Evolutionary conservation across 2,888 invertebrate species (phyloP).

Genomic region (Coelogynopora nodosa): DNA sequence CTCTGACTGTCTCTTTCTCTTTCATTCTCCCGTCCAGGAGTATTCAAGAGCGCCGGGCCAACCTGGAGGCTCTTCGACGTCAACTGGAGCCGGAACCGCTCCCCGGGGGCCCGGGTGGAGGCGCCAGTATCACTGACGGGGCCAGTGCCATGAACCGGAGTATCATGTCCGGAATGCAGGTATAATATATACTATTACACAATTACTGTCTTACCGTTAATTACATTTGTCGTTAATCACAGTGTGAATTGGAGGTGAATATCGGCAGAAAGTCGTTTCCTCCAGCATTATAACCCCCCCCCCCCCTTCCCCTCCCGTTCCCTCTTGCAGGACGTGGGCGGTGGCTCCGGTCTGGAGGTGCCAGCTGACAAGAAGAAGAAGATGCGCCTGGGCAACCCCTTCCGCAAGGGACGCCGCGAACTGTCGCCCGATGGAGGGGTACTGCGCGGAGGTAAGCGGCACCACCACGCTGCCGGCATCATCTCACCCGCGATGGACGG

Average conservation of each 20-base stretch:
- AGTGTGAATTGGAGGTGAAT: too few relatives aligned
- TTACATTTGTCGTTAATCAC: too few relatives aligned
- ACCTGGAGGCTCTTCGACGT: slow-evolving; percentile 6
- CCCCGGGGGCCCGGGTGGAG: not conserved
- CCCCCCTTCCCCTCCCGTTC: too few relatives aligned
- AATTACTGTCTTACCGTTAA: too few relatives aligned
- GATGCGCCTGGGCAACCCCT: not conserved
- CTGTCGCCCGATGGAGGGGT: not conserved
- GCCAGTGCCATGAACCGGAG: not conserved
- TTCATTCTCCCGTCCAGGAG: not conserved
- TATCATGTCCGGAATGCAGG: not conserved
- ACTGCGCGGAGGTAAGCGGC: not conserved
- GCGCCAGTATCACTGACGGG: not conserved
- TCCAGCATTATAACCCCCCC: too few relatives aligned
- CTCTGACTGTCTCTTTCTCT: not conserved
- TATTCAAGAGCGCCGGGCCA: slow-evolving; percentile 8
- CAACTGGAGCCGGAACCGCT: slow-evolving; percentile 3
- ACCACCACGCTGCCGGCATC: too few relatives aligned
- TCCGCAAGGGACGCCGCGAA: not conserved
- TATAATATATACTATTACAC: too few relatives aligned
- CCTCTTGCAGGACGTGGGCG: too few relatives aligned
- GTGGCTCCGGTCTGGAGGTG: slow-evolving; percentile 50
- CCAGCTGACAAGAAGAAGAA: not conserved
- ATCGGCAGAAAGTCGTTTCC: too few relatives aligned
- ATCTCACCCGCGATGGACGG: too few relatives aligned